Evolutionary conservation across 2,888 invertebrate genomes (phyloP).

Genomic region (Melieria picta): DNA sequence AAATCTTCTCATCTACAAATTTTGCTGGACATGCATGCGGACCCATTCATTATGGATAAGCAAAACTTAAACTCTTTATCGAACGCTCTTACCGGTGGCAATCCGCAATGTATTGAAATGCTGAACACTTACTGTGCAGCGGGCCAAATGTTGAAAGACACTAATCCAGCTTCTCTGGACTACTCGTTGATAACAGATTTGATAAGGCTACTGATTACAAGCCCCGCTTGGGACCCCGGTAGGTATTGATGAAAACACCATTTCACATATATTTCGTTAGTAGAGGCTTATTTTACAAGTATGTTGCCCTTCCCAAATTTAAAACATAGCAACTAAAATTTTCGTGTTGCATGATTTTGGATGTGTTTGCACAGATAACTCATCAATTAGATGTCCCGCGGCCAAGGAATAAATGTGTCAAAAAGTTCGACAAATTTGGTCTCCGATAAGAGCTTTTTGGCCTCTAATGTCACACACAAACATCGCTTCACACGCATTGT

Average conservation of each 20-base stretch:
- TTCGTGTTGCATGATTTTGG: too few species aligned
- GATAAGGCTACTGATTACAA: constrained; percentile 41
- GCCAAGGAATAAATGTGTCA: too few species aligned
- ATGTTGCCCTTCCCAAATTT: too few species aligned
- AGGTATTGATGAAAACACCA: constrained; percentile 3
- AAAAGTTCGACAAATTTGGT: too few species aligned
- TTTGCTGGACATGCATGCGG: constrained; percentile 75
- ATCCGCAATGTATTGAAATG: constrained; percentile 41
- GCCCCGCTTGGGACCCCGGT: constrained; percentile 42
- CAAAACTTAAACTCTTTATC: constrained; percentile 43
- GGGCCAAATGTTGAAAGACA: background rate
- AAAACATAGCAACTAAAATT: too few species aligned
- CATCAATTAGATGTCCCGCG: too few species aligned
- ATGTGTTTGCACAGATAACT: too few species aligned
- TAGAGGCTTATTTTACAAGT: too few species aligned
- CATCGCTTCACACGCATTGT: too few species aligned
- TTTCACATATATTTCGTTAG: too few species aligned
- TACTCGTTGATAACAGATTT: constrained; percentile 44
- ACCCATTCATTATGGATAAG: constrained; percentile 46
- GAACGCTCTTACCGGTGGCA: constrained; percentile 42
- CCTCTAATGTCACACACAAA: too few species aligned
- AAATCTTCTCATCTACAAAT: constrained; percentile 74
- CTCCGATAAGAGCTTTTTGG: too few species aligned
- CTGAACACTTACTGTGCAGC: constrained; percentile 21
- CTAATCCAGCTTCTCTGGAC: constrained; percentile 37